A percentile compares a stretch with the other conserved stretches of the same genome.
phyloP scores from a whole-genome alignment of 2,113 vertebrate species.

The Spheniscus mendiculus region DNA sequence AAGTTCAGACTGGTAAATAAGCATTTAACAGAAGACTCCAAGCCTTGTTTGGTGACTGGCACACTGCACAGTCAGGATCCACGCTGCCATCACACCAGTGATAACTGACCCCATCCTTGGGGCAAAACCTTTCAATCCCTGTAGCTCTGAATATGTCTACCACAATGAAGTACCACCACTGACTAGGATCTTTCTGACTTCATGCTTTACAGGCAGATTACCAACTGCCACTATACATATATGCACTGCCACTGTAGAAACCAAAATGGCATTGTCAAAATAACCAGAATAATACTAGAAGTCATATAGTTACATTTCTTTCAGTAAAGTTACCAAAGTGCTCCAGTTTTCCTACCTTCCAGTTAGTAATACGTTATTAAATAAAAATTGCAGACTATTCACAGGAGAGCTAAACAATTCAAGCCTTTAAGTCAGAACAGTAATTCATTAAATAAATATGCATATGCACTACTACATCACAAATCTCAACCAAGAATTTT shows the following conservation, averaged over 20 bases:
- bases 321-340: background rate
- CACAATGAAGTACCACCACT: background rate
- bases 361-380: background rate
- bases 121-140: background rate
- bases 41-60: background rate
- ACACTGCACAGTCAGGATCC: background rate
- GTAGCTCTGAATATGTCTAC: background rate
- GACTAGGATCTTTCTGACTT: background rate
- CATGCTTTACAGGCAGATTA: background rate
- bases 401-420: background rate
- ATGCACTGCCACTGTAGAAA: background rate
- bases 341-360: background rate
- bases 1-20: background rate
- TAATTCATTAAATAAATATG: background rate
- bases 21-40: background rate
- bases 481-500: background rate
- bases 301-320: background rate
- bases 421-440: background rate
- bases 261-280: background rate
- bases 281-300: background rate
- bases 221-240: background rate
- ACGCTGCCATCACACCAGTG: fast-evolving
- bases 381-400: background rate
- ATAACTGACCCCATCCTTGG: background rate
- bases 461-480: background rate